Evolutionary conservation across 1,140 invertebrate species (phyloP), one percentile per base, ranked within the genome.

Genomic region (Littorina saxatilis): DNA sequence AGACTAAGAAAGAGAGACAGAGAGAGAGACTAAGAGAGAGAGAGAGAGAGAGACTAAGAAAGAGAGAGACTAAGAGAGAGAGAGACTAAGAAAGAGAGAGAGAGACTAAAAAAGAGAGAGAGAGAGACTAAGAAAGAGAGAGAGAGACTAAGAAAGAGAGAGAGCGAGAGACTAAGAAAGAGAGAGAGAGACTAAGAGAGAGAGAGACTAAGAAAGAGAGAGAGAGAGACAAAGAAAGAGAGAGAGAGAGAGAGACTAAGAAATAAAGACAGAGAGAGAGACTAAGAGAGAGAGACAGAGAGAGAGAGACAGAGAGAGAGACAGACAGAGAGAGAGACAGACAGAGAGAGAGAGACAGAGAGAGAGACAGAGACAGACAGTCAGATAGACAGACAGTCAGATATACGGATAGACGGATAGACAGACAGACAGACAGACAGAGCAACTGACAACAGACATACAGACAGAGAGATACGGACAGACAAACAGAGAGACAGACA

Each of bases 161-260:
- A n/a, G n/a, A n/a, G n/a, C n/a, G n/a, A n/a, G n/a, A n/a, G n/a
- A n/a, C n/a, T n/a, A n/a, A n/a, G n/a, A n/a, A n/a, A n/a, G n/a
- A n/a, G 58, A 23, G 58, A 63, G 29, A 23, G 7, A 63, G n/a
- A n/a, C n/a, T n/a, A n/a, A n/a, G n/a, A n/a, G n/a, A n/a, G n/a
- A n/a, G n/a, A n/a, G n/a, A n/a, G n/a, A n/a, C n/a, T n/a, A n/a
- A n/a, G n/a, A n/a, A n/a, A n/a, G n/a, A n/a, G n/a, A n/a, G n/a
- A n/a, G n/a, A n/a, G 35, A 27, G 35, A 70, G 35, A 70, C 37
- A 70, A n/a, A 32, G n/a, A 63, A n/a, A 63, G n/a, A 63, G n/a
- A 63, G n/a, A 58, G 17, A 58, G 4, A 9, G 17, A 58, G 4
- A 58, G 5, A 58, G 4, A 58, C 7, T 11, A 23, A n/a, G 58